Conservation (phyloP, 1,140 invertebrate species). For the Gryon sp. region DNA sequence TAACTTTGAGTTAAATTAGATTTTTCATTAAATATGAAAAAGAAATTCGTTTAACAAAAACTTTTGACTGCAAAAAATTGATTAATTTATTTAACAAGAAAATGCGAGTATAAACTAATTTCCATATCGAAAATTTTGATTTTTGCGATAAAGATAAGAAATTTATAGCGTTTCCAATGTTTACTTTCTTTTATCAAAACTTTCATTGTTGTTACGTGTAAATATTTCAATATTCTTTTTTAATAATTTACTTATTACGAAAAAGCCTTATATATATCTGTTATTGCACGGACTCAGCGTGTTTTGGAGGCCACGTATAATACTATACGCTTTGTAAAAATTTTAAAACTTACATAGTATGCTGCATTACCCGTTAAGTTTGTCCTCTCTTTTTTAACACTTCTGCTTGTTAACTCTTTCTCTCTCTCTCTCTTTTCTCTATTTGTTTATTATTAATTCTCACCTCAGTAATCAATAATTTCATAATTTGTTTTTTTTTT, state of each 20-base stretch:
- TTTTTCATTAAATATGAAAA: too few relatives aligned
- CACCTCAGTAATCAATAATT: slow-evolving; percentile 30
- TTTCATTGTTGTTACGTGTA: slow-evolving; percentile 13
- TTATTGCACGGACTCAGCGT: slow-evolving; percentile 66
- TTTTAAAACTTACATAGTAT: slow-evolving; percentile 71
- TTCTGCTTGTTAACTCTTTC: slow-evolving; percentile 12
- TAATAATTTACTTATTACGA: slow-evolving; percentile 63
- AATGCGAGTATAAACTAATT: too few relatives aligned
- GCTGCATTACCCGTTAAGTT: slow-evolving; percentile 52
- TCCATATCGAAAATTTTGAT: too few relatives aligned
- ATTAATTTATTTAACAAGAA: too few relatives aligned
- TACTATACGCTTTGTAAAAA: slow-evolving; percentile 71
- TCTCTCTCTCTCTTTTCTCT: too few relatives aligned
- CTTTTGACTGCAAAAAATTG: too few relatives aligned
- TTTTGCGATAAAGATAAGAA: too few relatives aligned
- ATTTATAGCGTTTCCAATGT: not conserved
- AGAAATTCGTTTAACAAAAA: too few relatives aligned
- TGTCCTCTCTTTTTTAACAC: slow-evolving; percentile 18
- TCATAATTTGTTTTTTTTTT: slow-evolving; percentile 52
- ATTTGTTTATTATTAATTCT: too few relatives aligned
- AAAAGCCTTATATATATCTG: slow-evolving; percentile 71
- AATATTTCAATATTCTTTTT: slow-evolving; percentile 54
- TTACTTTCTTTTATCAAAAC: slow-evolving; percentile 25
- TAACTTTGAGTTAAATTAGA: too few relatives aligned
- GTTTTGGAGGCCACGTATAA: slow-evolving; percentile 62